Evolutionary conservation across 2,888 invertebrate genomes (phyloP).

Genomic region (Platycheirus rosarum): DNA sequence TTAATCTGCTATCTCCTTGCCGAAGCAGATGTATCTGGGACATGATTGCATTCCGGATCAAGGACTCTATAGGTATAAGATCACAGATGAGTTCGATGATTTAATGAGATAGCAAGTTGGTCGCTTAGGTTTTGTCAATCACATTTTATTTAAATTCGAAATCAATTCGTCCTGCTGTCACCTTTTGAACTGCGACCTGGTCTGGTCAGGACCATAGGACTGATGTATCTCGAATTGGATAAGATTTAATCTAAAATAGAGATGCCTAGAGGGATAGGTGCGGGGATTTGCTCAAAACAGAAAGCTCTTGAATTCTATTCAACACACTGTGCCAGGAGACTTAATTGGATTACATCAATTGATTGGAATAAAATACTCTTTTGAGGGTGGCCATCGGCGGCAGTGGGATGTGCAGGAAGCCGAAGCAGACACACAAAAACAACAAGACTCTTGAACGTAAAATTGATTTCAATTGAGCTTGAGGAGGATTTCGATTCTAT

Average conservation of each 20-base stretch:
- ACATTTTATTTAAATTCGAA: slow-evolving; percentile 63
- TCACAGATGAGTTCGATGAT: slow-evolving; percentile 24
- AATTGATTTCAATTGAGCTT: slow-evolving; percentile 64
- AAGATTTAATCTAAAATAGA: slow-evolving; percentile 51
- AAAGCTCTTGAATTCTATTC: slow-evolving; percentile 20
- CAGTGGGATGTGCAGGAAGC: not conserved
- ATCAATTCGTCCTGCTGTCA: slow-evolving; percentile 38
- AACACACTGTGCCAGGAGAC: slow-evolving; percentile 48
- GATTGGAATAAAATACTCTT: slow-evolving; percentile 70
- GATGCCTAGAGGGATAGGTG: not conserved
- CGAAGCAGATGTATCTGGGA: slow-evolving; percentile 3
- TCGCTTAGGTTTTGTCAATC: slow-evolving; percentile 51
- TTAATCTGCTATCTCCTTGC: slow-evolving; percentile 17
- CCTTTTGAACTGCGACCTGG: slow-evolving; percentile 1
- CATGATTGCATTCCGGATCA: slow-evolving; percentile 1
- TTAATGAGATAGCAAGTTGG: slow-evolving; percentile 50
- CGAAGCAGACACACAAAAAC: slow-evolving; percentile 1
- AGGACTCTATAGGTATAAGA: not conserved
- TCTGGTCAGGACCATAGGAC: slow-evolving; percentile 5
- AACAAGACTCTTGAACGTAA: slow-evolving; percentile 26
- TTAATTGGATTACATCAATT: slow-evolving; percentile 74
- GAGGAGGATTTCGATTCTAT: slow-evolving; percentile 57
- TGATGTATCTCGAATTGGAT: slow-evolving; percentile 1
- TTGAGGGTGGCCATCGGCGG: not conserved
- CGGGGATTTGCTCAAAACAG: slow-evolving; percentile 8